Conservation (phyloP, 2,888 invertebrate genomes). For the Tetranychus truncatus region DNA sequence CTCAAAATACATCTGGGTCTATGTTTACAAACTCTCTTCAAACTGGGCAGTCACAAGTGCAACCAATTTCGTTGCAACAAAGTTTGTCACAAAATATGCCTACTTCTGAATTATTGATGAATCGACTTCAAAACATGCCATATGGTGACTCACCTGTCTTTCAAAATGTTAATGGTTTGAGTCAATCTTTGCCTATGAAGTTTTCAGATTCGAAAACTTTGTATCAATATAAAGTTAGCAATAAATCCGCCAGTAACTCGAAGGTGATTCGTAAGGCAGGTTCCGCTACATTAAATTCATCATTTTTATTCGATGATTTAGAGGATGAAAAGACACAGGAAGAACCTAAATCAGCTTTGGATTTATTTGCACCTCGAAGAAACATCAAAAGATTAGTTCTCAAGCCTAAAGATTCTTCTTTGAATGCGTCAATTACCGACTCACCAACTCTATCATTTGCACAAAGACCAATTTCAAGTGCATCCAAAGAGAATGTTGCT, state of each 20-base stretch:
- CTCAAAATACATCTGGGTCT: not conserved
- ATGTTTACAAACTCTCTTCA: not conserved
- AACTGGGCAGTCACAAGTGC: not conserved
- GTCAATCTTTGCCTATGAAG: slow-evolving; percentile 12
- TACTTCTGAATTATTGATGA: slow-evolving; percentile 27
- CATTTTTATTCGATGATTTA: slow-evolving; percentile 56
- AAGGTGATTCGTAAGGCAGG: not conserved
- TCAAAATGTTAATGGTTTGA: slow-evolving; percentile 20
- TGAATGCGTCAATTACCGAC: not conserved
- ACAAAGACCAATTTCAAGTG: not conserved
- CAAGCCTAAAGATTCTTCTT: slow-evolving; percentile 37
- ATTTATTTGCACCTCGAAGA: slow-evolving; percentile 36
- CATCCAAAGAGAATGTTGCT: not conserved
- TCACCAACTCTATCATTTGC: not conserved
- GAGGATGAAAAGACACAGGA: slow-evolving; percentile 48
- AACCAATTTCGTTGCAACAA: slow-evolving; percentile 10
- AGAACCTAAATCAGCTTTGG: slow-evolving; percentile 45
- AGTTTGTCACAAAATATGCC: not conserved
- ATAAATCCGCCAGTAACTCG: slow-evolving; percentile 5
- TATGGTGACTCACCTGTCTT: slow-evolving; percentile 73
- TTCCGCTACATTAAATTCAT: not conserved
- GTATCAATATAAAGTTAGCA: slow-evolving; percentile 19
- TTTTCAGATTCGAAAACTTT: slow-evolving; percentile 22
- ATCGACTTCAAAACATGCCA: slow-evolving; percentile 36
- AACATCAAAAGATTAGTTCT: slow-evolving; percentile 53